These are phyloP conservation scores for Mythimna loreyi DNA, from an alignment of 2,888 invertebrate species.

Conservation along the genomic window DNA sequence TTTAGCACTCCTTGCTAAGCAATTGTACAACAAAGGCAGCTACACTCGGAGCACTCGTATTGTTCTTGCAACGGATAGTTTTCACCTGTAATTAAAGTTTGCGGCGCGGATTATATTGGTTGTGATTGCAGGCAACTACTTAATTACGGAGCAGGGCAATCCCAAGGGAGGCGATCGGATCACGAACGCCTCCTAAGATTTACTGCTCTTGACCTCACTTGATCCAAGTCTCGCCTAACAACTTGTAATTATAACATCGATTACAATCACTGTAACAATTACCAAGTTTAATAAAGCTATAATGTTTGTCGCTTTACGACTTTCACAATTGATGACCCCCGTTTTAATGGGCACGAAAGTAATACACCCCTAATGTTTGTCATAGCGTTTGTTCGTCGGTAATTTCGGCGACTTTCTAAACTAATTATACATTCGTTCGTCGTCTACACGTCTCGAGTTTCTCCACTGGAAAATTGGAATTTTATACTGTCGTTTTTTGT, in stretches of 20 bases:
- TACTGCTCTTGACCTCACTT: slow-evolving; percentile 83
- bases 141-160: slow-evolving; percentile 78
- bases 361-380: slow-evolving; percentile 66
- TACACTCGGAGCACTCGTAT: slow-evolving; percentile 62
- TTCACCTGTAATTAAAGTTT: slow-evolving; percentile 83
- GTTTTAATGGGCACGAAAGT: slow-evolving; percentile 61
- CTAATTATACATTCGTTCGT: slow-evolving; percentile 74
- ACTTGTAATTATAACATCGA: slow-evolving; percentile 71
- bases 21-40: slow-evolving; percentile 63
- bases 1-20: slow-evolving; percentile 59
- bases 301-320: slow-evolving; percentile 59
- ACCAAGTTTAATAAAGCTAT: slow-evolving; percentile 61
- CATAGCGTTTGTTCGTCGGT: slow-evolving; percentile 65
- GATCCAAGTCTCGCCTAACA: slow-evolving; percentile 71
- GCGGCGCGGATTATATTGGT: slow-evolving; percentile 78
- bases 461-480: slow-evolving; percentile 76
- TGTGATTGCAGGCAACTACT: slow-evolving; percentile 82
- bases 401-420: slow-evolving; percentile 69
- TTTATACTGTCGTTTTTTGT: slow-evolving; percentile 74
- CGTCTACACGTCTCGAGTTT: slow-evolving; percentile 68
- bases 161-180: slow-evolving; percentile 74
- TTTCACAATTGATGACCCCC: slow-evolving; percentile 56
- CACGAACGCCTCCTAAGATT: slow-evolving; percentile 77
- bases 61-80: slow-evolving; percentile 71
- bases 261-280: slow-evolving; percentile 65